Base-by-base conservation (phyloP, 2,113 vertebrate species). In the Coracopsis vasa region DNA sequence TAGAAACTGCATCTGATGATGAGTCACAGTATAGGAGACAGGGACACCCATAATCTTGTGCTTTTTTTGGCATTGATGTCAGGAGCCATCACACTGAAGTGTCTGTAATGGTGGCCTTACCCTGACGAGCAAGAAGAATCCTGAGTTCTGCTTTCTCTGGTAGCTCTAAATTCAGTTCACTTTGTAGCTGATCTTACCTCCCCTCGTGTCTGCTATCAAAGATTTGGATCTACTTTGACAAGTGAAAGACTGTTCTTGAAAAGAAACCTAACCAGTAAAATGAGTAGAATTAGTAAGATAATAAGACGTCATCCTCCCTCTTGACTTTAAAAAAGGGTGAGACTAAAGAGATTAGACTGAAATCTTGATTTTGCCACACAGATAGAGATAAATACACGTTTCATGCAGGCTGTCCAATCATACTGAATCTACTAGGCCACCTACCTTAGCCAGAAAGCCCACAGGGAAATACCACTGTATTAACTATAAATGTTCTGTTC, bases 1-100 rank as follows among this genome's bases (percentile, higher is more conserved):
- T 47, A 48, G 6, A 53, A 23, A 42, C 15, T 23, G 14, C 16
- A 10, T 23, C 29, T 66, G 44, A 42, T 44, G 51, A n/a, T 0
- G 15, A 50, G 39, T 31, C 23, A 31, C 33, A 9, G 1, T 13
- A 4, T 0, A 60, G 51, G 33, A 65, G 9, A 23, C 8, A 54
- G 6, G 31, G 17, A 1, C 27, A 58, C 18, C 31, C 29, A 6
- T 1, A 27, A 7, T 19, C 50, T 37, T 61, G 21, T 2, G 2
- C n/a, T 64, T 35, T 13, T 80, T 62, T 66, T 64, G 31, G 8
- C 2, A 0, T 2, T 42, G 25, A 28, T 45, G 45, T 33, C 18
- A 58, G 61, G 61, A 85, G 20, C 11, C 24, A 53, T 71, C 1
- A 0, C 29, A 5, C 12, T 3, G 1, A 50, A 25, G 39, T 3